Conservation (phyloP, 2,888 invertebrate species). For the Hartigia nigra region DNA sequence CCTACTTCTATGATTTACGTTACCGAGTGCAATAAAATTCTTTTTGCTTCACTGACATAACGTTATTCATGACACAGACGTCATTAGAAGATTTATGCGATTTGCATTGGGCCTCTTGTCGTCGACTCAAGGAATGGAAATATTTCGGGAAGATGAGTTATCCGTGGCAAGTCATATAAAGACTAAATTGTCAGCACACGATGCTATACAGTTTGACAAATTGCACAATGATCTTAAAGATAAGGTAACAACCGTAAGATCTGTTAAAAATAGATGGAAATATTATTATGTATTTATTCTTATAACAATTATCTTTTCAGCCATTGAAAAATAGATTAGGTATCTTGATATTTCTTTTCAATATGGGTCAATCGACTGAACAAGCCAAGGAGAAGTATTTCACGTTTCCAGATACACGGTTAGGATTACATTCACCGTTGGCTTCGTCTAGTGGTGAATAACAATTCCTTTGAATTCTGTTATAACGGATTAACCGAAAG, state of each 20-base stretch:
- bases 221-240: constrained; percentile 58
- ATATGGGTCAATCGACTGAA: constrained; percentile 50
- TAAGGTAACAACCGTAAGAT: constrained; percentile 40
- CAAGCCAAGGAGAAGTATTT: constrained; percentile 50
- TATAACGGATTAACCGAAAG: background rate
- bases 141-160: constrained; percentile 56
- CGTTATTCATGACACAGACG: constrained; percentile 31
- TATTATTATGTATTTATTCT: constrained; percentile 10
- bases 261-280: constrained; percentile 15
- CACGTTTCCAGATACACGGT: constrained; percentile 53
- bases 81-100: constrained; percentile 50
- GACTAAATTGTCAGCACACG: constrained; percentile 51
- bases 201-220: constrained; percentile 56
- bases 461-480: background rate
- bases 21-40: background rate
- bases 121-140: constrained; percentile 54
- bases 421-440: constrained; percentile 47
- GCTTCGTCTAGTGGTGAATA: constrained; percentile 57
- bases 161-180: constrained; percentile 54
- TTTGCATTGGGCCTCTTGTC: constrained; percentile 57
- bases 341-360: constrained; percentile 52
- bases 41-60: constrained; percentile 16
- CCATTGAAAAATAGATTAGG: constrained; percentile 54
- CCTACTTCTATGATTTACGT: background rate
- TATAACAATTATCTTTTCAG: constrained; percentile 31